Base-by-base conservation (phyloP, 2,113 vertebrate genomes). In the Indri indri region DNA sequence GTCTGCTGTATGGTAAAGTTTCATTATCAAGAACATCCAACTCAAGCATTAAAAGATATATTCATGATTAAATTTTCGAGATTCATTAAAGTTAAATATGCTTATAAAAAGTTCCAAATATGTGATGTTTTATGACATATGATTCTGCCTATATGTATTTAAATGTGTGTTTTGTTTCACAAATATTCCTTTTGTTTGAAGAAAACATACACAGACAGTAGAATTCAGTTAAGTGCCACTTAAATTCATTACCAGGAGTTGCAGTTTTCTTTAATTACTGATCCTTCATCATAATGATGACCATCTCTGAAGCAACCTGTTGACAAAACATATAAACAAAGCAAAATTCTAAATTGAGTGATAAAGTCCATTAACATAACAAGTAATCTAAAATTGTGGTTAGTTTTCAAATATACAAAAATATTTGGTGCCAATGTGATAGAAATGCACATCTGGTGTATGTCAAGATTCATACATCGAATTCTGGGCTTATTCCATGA, bases 211-310 rank as follows among this genome's bases (percentile, higher is more conserved):
- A 71, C 12, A 37, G 5, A 70, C 23, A 83, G 47, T 79, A 85
- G 96, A 95, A 88, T 89, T 97, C 8, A 85, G 25, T 94, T 97
- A 90, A 12, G 8, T 92, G 10, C 0, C 89, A 93, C 61, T 97
- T 96, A 97, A 83, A 96, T 97, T 96, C 87, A 50, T 99, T 98
- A 99, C 98, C 98, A 99, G 87, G 95, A 98, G 94, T 99, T 99
- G 98, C 99, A 99, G 98, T 99, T 99, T 96, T 99, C 98, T 98
- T 98, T 99, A 97, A 98, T 94, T 82, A 97, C 74, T 93, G 95
- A 57, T 98, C 98, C 98, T 98, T 99, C 98, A 98, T 96, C 96
- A 11, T 98, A 98, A 95, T 94, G 95, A n/a, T 59, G 97, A 50
- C 97, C 98, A 92, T 98, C 96, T 98, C 97, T 98, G 96, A 97